Percentiles rank a stretch among this genome's conserved stretches.
These are phyloP conservation scores for Drosophila algonquin DNA, from an alignment of 2,888 invertebrate genomes.

Conservation along the genomic window DNA sequence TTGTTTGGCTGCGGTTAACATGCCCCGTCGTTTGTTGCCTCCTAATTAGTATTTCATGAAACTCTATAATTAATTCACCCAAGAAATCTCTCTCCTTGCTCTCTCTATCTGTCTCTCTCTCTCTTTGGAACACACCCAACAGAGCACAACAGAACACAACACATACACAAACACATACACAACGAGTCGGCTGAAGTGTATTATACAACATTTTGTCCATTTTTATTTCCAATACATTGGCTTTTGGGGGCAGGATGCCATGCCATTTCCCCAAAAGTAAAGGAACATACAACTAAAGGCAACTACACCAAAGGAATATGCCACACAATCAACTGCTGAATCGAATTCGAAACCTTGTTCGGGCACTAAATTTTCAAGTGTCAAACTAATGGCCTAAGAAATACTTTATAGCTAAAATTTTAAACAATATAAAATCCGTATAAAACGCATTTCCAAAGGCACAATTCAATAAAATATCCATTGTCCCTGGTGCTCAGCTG, in stretches of 20 bases:
- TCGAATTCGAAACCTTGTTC: conserved; percentile 49
- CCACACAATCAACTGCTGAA: conserved; percentile 23
- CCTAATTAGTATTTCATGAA: conserved; percentile 53
- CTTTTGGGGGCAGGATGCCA: conserved; percentile 29
- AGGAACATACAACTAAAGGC: conserved; percentile 18
- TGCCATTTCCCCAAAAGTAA: conserved; percentile 1
- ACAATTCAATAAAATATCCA: conserved; percentile 71
- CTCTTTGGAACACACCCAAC: background rate
- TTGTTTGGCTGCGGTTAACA: conserved; percentile 41
- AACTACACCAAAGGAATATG: conserved; percentile 39
- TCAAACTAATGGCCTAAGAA: conserved; percentile 78
- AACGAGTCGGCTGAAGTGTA: background rate
- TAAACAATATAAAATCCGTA: conserved; percentile 68
- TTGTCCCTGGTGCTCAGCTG: conserved; percentile 45
- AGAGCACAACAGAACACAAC: no score
- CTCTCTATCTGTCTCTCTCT: background rate
- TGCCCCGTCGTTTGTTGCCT: conserved; percentile 26
- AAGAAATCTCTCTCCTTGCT: background rate
- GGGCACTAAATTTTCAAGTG: conserved; percentile 74
- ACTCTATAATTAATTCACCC: conserved; percentile 32
- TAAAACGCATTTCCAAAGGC: conserved; percentile 64
- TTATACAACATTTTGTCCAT: conserved; percentile 47
- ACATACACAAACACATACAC: no score
- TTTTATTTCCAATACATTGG: conserved; percentile 62
- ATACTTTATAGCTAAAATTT: conserved; percentile 74